Conservation (phyloP, 92 coral and sea anemone species). For the Isaurus tuberculatus region DNA sequence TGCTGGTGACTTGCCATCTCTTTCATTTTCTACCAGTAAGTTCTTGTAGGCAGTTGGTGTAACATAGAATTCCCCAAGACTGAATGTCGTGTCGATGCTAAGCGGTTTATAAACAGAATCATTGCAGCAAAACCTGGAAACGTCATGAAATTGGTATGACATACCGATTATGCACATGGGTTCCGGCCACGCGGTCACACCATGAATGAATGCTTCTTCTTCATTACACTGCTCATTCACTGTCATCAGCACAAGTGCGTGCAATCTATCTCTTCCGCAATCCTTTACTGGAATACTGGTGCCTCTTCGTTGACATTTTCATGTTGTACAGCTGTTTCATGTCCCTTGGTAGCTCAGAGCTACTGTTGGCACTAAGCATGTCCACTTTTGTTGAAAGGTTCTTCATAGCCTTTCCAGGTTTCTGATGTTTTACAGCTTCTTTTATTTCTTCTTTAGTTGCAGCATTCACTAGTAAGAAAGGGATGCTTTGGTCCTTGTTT, state of each 20-base stretch:
- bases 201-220: conserved; percentile 34
- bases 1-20: conserved; percentile 32
- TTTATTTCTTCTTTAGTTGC: conserved; percentile 28
- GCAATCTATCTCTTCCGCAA: conserved; percentile 31
- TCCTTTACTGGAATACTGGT: conserved; percentile 27
- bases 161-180: conserved; percentile 37
- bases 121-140: conserved; percentile 33
- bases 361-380: conserved; percentile 19
- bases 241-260: conserved; percentile 46
- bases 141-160: conserved; percentile 45
- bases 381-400: neutral
- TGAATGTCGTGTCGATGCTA: conserved; percentile 25
- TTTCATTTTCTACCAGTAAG: neutral
- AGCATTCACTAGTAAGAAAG: conserved; percentile 10
- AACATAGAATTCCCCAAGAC: conserved; percentile 24
- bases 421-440: neutral
- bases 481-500: conserved; percentile 39
- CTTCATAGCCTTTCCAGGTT: conserved; percentile 42
- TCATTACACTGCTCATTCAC: conserved; percentile 25
- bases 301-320: conserved; percentile 23
- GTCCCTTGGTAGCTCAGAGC: conserved; percentile 13
- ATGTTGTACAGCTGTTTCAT: conserved; percentile 29
- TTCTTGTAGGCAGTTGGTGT: conserved; percentile 10
- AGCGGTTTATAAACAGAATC: neutral
- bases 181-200: conserved; percentile 50